Evolutionary conservation across 2,888 invertebrate species (phyloP).

Genomic region (Furcula furcula): DNA sequence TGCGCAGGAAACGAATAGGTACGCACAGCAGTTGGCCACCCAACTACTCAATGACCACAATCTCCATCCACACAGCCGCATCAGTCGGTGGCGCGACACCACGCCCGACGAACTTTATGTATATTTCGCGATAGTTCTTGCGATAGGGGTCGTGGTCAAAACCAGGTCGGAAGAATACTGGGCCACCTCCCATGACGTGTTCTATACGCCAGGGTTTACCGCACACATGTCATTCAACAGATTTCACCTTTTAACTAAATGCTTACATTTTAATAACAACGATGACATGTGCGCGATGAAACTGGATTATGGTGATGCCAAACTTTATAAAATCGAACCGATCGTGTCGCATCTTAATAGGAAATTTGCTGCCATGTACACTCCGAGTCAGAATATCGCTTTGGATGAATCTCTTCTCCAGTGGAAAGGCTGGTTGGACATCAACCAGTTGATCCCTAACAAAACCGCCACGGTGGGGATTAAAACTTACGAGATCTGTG

Average conservation of each 20-base stretch:
- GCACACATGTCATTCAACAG: no score
- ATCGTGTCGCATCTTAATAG: constrained; percentile 3
- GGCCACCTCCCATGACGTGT: constrained; percentile 4
- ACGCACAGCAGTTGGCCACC: constrained; percentile 19
- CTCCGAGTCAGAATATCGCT: no score
- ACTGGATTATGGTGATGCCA: constrained; percentile 2
- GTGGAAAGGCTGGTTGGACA: no score
- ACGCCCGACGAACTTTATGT: not conserved
- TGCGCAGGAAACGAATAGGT: no score
- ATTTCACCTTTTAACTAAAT: not conserved
- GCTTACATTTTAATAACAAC: constrained; percentile 7
- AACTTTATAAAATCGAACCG: constrained; percentile 5
- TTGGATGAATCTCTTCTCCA: no score
- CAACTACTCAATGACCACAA: not conserved
- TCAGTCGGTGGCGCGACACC: no score
- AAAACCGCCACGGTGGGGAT: no score
- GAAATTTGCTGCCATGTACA: constrained; percentile 1
- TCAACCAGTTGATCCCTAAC: no score
- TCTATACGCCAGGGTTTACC: not conserved
- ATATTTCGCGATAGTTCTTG: constrained; percentile 7
- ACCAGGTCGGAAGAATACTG: constrained; percentile 7
- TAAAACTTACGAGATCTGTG: no score
- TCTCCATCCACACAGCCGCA: no score
- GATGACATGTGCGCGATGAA: not conserved
- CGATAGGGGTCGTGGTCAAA: constrained; percentile 11